Evolutionary conservation across 2,113 vertebrate species (phyloP).

Genomic region (Ceyx margarethae): DNA sequence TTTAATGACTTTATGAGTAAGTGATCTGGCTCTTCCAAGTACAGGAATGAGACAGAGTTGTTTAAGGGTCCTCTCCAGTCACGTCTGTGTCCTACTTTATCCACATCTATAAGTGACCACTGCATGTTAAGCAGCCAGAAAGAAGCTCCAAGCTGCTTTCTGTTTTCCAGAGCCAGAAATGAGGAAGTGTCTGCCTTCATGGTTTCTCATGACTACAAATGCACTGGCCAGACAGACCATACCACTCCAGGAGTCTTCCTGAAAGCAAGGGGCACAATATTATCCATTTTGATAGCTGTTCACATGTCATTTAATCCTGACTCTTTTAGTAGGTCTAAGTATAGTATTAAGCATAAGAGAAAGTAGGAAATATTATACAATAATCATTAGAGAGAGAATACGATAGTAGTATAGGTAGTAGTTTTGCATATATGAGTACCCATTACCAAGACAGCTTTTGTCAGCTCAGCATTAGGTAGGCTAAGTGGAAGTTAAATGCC

Average conservation of each 20-base stretch:
- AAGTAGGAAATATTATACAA: slow-evolving; percentile 58
- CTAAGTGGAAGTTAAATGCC: slow-evolving; percentile 55
- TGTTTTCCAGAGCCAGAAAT: not conserved
- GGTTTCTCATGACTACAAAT: not conserved
- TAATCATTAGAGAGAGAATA: slow-evolving; percentile 59
- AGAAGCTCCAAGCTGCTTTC: not conserved
- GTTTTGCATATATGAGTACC: slow-evolving; percentile 21
- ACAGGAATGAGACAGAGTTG: not conserved
- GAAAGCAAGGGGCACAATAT: not conserved
- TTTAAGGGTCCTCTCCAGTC: not conserved
- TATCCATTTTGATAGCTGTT: slow-evolving; percentile 35
- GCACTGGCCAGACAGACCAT: not conserved
- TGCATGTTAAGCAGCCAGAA: not conserved
- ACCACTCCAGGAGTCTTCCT: not conserved
- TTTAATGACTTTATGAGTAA: not conserved
- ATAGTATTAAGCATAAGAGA: slow-evolving; percentile 49
- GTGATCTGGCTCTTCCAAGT: not conserved
- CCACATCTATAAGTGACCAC: not conserved
- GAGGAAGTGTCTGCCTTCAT: not conserved
- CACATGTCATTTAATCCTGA: slow-evolving; percentile 59
- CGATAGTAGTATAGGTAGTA: slow-evolving; percentile 43
- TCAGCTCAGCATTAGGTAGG: slow-evolving; percentile 56
- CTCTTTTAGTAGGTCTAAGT: slow-evolving; percentile 57
- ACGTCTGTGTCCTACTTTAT: not conserved
- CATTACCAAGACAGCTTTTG: slow-evolving; percentile 59